phyloP scores from a whole-genome alignment of 2,888 invertebrate genomes.

The Anarsia innoxiella region DNA sequence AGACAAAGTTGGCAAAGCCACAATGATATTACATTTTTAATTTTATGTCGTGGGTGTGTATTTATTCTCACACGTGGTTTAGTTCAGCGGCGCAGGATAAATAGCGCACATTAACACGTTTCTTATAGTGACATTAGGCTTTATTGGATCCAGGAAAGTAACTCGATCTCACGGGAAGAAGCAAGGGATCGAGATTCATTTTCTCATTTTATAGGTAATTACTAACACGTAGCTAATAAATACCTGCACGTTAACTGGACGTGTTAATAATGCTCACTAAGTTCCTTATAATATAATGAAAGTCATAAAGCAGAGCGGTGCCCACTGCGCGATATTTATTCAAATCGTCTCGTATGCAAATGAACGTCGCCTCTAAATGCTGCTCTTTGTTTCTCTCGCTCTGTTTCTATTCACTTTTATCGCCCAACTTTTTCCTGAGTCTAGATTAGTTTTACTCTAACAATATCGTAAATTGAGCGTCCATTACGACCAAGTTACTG shows the following conservation, averaged over 20 bases:
- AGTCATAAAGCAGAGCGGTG: conserved; percentile 35
- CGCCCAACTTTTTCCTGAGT: conserved; percentile 44
- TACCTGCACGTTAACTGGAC: neutral
- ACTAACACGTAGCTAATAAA: too few relatives aligned
- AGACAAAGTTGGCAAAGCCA: neutral
- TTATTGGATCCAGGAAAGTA: conserved; percentile 50
- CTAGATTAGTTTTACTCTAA: conserved; percentile 55
- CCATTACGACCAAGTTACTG: conserved; percentile 35
- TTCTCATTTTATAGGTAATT: too few relatives aligned
- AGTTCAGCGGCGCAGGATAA: conserved; percentile 37
- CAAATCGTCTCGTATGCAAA: conserved; percentile 49
- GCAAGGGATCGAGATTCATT: conserved; percentile 35
- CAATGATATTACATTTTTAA: conserved; percentile 5
- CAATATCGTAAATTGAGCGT: conserved; percentile 47
- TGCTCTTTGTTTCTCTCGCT: conserved; percentile 42
- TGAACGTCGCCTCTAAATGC: conserved; percentile 45
- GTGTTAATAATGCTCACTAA: neutral
- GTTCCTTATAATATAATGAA: conserved; percentile 26
- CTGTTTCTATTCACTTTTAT: conserved; percentile 48
- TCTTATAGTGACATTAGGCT: conserved; percentile 57
- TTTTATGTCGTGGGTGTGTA: conserved; percentile 22
- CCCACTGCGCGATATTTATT: conserved; percentile 39
- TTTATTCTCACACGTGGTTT: conserved; percentile 37
- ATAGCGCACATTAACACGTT: conserved; percentile 56
- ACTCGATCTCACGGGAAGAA: conserved; percentile 40